Evolutionary conservation across 2,797 vertebrate species (phyloP).

Genomic region (Pogoniulus pusillus): DNA sequence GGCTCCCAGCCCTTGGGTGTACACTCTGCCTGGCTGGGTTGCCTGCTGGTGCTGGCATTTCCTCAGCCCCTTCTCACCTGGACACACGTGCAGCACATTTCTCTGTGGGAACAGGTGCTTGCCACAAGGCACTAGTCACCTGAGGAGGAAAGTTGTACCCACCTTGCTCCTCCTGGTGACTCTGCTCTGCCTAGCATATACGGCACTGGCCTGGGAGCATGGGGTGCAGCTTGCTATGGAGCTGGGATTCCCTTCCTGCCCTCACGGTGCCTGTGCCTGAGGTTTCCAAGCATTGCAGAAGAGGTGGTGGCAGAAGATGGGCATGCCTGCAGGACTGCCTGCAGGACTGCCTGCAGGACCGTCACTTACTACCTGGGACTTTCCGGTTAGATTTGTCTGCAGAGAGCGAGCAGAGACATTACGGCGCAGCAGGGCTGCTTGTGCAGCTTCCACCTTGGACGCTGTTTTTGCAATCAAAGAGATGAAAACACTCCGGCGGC

Average conservation of each 20-base stretch:
- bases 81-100: not conserved
- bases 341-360: not conserved
- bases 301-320: not conserved
- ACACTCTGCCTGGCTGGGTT: not conserved
- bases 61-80: not conserved
- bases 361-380: not conserved
- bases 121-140: not conserved
- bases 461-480: slow-evolving; percentile 1
- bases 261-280: accelerated
- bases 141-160: not conserved
- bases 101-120: not conserved
- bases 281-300: not conserved
- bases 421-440: not conserved
- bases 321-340: not conserved
- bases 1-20: not conserved
- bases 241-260: not conserved
- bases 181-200: not conserved
- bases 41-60: not conserved
- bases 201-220: not conserved
- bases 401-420: not conserved
- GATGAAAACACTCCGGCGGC: not conserved
- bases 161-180: accelerated
- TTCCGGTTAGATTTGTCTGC: not conserved
- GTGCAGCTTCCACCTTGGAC: not conserved
- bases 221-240: not conserved